Evolutionary conservation across 1,140 invertebrate species (phyloP), one percentile per base, ranked within the genome.

Genomic region (Lineus longissimus): DNA sequence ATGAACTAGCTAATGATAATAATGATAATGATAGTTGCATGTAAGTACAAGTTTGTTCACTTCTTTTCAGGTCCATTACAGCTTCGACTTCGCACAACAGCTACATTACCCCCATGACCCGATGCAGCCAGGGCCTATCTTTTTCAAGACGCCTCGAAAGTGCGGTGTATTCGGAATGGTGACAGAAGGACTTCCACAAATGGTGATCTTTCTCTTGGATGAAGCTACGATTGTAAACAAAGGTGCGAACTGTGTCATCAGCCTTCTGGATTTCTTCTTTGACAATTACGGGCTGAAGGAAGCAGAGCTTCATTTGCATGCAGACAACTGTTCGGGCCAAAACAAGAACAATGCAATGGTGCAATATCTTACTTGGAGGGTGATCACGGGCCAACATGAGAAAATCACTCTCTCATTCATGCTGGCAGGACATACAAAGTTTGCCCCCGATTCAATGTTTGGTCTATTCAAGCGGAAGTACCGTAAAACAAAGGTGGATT

Each of bases 361-460:
- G 47, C 67, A 64, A 68, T 72, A 74, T 65, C 51, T 68, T 11
- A 19, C 60, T 13, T 74, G 70, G 72, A 61, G 70, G 55, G 61
- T 66, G 2, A 51, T 65, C 19, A 63, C 11, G 43, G 61, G 61
- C 9, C 51, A 65, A 6, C 67, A 73, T 36, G 54, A 30, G 54
- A 13, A n/a, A 17, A 56, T 70, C 2, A 23, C 55, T 15, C 45
- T 65, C 13, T 67, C 65, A 22, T 72, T 73, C 36, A 65, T 73
- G 64, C 55, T 67, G 15, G 61, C 65, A 33, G 71, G 68, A 0
- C 71, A 74, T 31, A 73, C 73, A n/a, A 74, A 73, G 40, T 74
- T 75, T 67, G 60, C 69, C n/a, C 68, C 68, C 0, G 68, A 73
- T 33, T 73, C 68, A 70, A 62, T 62, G 56, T 75, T 73, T 69